Conservation (phyloP, 2,113 vertebrate species). For the Melanotaenia duboulayi region DNA sequence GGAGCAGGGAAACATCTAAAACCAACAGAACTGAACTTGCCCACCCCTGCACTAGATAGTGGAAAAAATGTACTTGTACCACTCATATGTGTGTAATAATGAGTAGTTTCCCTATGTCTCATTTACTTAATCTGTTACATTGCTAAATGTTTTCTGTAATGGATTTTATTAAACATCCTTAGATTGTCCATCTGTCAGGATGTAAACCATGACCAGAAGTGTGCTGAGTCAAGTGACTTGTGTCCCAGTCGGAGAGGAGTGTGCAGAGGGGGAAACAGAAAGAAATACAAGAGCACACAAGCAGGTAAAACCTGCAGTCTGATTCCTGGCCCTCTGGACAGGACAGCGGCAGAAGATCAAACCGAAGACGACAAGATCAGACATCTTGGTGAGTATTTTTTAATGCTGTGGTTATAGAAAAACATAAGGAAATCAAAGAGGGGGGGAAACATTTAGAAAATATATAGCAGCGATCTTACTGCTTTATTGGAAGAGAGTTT, state of each 20-base stretch:
- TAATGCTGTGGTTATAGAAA: conserved; percentile 11
- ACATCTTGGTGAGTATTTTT: conserved; percentile 41
- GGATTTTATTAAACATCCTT: no score
- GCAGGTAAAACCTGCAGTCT: conserved; percentile 19
- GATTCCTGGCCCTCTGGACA: conserved; percentile 33
- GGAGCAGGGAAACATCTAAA: no score
- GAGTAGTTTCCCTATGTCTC: no score
- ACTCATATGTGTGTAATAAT: no score
- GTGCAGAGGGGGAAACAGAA: conserved; percentile 23
- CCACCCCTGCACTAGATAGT: no score
- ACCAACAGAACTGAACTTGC: no score
- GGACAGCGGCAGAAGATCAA: conserved; percentile 36
- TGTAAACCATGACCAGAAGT: no score
- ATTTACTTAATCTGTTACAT: no score
- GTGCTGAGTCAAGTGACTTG: conserved; percentile 40
- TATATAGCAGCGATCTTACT: background rate
- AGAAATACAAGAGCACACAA: conserved; percentile 39
- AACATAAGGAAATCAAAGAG: conserved; percentile 33
- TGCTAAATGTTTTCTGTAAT: no score
- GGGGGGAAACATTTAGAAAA: conserved; percentile 10
- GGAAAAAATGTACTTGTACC: no score
- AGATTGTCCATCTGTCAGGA: no score
- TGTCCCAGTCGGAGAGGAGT: conserved; percentile 46
- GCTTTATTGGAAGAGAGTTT: conserved; percentile 3
- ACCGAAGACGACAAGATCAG: conserved; percentile 39